A percentile compares a stretch with the other conserved stretches of the same genome.
Evolutionary conservation across 2,113 vertebrate genomes (phyloP).

Genomic region (Bettongia penicillata): DNA sequence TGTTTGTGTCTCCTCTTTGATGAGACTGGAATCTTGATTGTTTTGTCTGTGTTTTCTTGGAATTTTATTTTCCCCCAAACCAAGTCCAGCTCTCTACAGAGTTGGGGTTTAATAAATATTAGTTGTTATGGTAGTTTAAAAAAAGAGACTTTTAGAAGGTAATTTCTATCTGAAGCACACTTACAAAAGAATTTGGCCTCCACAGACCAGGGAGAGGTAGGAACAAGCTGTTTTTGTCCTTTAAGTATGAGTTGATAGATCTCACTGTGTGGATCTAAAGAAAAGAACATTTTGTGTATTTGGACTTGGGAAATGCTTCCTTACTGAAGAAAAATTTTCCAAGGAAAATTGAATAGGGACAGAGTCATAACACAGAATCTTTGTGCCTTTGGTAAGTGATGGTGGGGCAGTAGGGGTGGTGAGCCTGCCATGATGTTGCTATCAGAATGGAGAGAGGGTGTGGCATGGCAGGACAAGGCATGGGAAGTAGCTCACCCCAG

Average conservation of each 20-base stretch:
- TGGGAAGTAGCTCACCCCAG: background rate
- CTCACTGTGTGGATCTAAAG: background rate
- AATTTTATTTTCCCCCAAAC: background rate
- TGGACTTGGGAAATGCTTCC: conserved; percentile 44
- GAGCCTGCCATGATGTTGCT: background rate
- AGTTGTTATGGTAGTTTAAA: conserved; percentile 11
- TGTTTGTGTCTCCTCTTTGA: background rate
- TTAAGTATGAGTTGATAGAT: conserved; percentile 21
- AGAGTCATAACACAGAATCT: background rate
- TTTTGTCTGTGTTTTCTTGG: background rate
- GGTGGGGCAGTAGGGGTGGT: background rate
- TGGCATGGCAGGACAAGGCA: background rate
- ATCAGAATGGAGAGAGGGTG: background rate
- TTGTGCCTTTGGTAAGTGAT: background rate
- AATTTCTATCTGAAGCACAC: conserved; percentile 51
- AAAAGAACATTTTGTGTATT: conserved; percentile 1
- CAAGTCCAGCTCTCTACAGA: background rate
- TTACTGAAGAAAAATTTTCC: conserved; percentile 41
- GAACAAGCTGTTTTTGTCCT: conserved; percentile 43
- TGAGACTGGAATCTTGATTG: background rate
- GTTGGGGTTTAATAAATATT: background rate
- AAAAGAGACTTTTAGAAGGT: conserved; percentile 53
- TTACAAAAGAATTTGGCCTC: background rate
- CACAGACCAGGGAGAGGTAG: background rate
- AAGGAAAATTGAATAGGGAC: background rate